These are phyloP conservation scores for Xylota sylvarum DNA, from an alignment of 2,888 invertebrate species.

Conservation along the genomic window DNA sequence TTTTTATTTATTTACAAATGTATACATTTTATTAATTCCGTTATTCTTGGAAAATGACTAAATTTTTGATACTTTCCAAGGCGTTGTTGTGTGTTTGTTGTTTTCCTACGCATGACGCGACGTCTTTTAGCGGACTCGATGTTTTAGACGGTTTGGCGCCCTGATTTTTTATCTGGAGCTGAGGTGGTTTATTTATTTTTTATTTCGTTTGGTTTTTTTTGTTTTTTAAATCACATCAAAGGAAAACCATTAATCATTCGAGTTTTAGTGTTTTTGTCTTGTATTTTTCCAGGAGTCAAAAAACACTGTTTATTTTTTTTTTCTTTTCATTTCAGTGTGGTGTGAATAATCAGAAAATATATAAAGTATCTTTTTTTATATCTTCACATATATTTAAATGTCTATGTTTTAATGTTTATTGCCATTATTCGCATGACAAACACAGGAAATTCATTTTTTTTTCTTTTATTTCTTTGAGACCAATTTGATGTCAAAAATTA, in stretches of 20 bases:
- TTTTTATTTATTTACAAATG: constrained; percentile 59
- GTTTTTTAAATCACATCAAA: constrained; percentile 60
- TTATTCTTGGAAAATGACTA: constrained; percentile 65
- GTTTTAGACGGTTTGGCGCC: constrained; percentile 73
- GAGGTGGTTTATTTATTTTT: constrained; percentile 17
- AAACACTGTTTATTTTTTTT: not conserved
- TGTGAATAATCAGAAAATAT: constrained; percentile 17
- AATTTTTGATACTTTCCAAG: constrained; percentile 46
- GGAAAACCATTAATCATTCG: constrained; percentile 61
- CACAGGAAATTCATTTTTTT: constrained; percentile 34
- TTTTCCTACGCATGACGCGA: constrained; percentile 40
- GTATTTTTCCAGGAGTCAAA: constrained; percentile 36
- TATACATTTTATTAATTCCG: constrained; percentile 45
- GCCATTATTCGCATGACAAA: constrained; percentile 45
- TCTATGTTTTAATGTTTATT: constrained; percentile 37
- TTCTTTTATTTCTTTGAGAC: constrained; percentile 8
- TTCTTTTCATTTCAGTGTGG: not conserved
- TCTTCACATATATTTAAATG: constrained; percentile 14
- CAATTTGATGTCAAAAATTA: constrained; percentile 38
- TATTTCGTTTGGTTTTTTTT: constrained; percentile 21
- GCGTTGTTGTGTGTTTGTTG: constrained; percentile 35
- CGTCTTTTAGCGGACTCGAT: constrained; percentile 30
- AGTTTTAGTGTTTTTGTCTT: constrained; percentile 23
- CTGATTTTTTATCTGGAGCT: constrained; percentile 58
- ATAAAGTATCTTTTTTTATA: not conserved